Percentiles rank a stretch among this genome's conserved stretches.
Conservation (phyloP, 2,888 invertebrate genomes). For the Choristoneura rosaceana region DNA sequence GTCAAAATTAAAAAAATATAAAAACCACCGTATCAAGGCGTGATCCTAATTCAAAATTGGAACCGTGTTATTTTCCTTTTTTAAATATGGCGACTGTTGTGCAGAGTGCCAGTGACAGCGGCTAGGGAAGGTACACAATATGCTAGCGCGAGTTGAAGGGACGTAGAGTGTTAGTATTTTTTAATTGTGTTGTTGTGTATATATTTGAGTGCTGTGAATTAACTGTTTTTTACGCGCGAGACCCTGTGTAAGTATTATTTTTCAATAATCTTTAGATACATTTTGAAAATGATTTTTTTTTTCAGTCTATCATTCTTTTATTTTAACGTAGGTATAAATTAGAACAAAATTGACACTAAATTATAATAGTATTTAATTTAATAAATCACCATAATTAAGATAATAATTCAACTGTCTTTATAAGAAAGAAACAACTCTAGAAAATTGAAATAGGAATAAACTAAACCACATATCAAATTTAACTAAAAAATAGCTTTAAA, state of each 20-base stretch:
- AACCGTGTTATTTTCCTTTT: not conserved
- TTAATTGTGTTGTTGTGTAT: conserved; percentile 52
- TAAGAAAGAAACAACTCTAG: too few relatives aligned
- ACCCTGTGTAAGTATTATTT: conserved; percentile 59
- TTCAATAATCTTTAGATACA: not conserved
- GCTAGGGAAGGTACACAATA: conserved; percentile 47
- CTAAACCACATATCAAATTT: too few relatives aligned
- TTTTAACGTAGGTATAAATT: too few relatives aligned
- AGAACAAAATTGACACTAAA: too few relatives aligned
- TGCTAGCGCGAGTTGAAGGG: conserved; percentile 49
- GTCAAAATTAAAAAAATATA: conserved; percentile 47
- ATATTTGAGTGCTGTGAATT: conserved; percentile 42
- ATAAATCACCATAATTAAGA: too few relatives aligned
- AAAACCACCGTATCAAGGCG: conserved; percentile 48
- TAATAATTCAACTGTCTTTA: too few relatives aligned
- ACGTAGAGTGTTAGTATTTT: conserved; percentile 50
- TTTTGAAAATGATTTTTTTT: not conserved
- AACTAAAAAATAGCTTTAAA: too few relatives aligned
- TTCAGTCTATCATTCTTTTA: too few relatives aligned
- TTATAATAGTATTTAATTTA: not conserved
- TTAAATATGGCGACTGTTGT: conserved; percentile 43
- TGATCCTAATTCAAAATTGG: conserved; percentile 49
- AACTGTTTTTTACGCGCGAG: conserved; percentile 54
- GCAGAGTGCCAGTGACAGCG: not conserved
- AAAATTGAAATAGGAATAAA: too few relatives aligned